Evolutionary conservation across 2,888 invertebrate genomes (phyloP), one percentile per base, ranked within the genome.

Genomic region (Thecophora atra): DNA sequence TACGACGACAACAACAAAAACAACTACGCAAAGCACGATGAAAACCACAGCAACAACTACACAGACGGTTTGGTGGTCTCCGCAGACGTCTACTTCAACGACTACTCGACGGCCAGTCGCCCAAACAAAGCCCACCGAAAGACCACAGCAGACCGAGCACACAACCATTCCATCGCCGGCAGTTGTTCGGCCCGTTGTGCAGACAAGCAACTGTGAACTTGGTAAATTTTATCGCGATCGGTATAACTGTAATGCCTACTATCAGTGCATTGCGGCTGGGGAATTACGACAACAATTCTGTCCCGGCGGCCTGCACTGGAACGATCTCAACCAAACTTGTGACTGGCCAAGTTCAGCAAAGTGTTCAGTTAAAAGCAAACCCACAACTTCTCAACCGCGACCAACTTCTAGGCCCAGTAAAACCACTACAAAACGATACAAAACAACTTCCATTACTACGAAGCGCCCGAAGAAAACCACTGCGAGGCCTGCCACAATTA

Each of bases 281-380:
- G 90, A 91, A 71, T 86, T 93, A 81, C 89, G 88, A 44, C 91
- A 91, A 76, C 92, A 94, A 78, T 89, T 89, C 76, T 95, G 95
- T 81, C 92, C 94, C 0, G 91, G 92, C 0, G 94, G 94, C 4
- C 85, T 95, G 60, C 94, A 95, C 82, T 96, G 94, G 94, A 93
- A 94, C 77, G 86, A 88, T 26, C 81, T 88, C 0, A 88, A 88
- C 65, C 89, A 89, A 54, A 88, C 92, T 56, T 95, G 95, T 80
- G 95, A 95, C 83, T 95, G 95, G 95, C 95, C 95, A 0, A 88
- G 88, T 60, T 88, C 88, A 47, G 94, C 94, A 0, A 91, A 91
- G 78, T 95, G 95, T 81, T 86, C 82, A 42, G 82, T 74, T 0
- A 76, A 74, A 8, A 76, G 77, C 4, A 72, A 76, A 44, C 76